A percentile compares a stretch with the other conserved stretches of the same genome.
Evolutionary conservation across 2,113 vertebrate genomes (phyloP).

Genomic region (Bothrops jararaca): DNA sequence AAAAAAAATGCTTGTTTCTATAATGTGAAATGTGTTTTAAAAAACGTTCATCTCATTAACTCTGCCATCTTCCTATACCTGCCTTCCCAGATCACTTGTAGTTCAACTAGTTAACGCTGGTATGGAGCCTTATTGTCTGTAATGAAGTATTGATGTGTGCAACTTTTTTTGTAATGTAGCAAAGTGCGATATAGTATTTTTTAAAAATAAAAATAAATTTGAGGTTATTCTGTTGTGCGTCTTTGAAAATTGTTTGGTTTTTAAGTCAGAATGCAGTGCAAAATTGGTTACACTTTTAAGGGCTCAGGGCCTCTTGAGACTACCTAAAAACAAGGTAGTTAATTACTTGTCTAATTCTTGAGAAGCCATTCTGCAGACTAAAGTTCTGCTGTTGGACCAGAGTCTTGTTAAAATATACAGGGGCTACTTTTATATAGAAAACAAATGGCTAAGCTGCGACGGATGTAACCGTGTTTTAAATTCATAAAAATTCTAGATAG

Average conservation of each 20-base stretch:
- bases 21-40: neutral
- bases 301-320: neutral
- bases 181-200: neutral
- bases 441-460: neutral
- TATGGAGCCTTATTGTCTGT: neutral
- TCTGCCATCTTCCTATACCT: neutral
- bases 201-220: conserved; percentile 17
- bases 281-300: neutral
- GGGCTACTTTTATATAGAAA: neutral
- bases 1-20: neutral
- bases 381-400: neutral
- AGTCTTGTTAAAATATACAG: neutral
- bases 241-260: neutral
- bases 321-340: neutral
- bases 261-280: neutral
- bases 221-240: neutral
- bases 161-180: conserved; percentile 3
- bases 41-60: neutral
- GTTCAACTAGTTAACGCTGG: neutral
- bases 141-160: neutral
- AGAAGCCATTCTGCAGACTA: no score
- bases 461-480: neutral
- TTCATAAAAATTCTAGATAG: neutral
- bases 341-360: neutral
- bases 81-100: no score